Evolutionary conservation across 2,888 invertebrate species (phyloP), one percentile per base, ranked within the genome.

Genomic region (Mayetiola destructor): DNA sequence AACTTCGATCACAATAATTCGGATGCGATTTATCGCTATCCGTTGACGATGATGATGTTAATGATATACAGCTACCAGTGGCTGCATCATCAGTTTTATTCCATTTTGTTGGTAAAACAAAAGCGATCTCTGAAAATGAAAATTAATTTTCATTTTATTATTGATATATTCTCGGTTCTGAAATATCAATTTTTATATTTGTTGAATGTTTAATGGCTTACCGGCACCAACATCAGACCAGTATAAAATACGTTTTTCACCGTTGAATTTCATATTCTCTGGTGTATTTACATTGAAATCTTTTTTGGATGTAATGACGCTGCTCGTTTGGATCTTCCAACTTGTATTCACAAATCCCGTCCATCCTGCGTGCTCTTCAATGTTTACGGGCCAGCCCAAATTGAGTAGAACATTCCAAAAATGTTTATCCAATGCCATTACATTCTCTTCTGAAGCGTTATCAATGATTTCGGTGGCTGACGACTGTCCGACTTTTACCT

Each of bases 111-210:
- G 97, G 96, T 56, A 96, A 88, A 18, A 97, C 83, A 73, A 97
- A 95, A 2, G 95, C 93, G 57, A 97, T 83, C 76, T 99, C 97
- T n/a, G n/a, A n/a, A n/a, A n/a, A n/a, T n/a, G n/a, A n/a, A n/a
- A n/a, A n/a, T n/a, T n/a, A n/a, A n/a, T n/a, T n/a, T n/a, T n/a
- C n/a, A n/a, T n/a, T n/a, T n/a, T n/a, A n/a, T n/a, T n/a, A n/a
- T n/a, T n/a, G n/a, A n/a, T n/a, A n/a, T n/a, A n/a, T n/a, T n/a
- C n/a, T n/a, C n/a, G n/a, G n/a, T n/a, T n/a, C n/a, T n/a, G n/a
- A n/a, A n/a, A n/a, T n/a, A n/a, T n/a, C n/a, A n/a, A n/a, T n/a
- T n/a, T n/a, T n/a, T n/a, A n/a, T n/a, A n/a, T n/a, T n/a, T n/a
- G n/a, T n/a, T n/a, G n/a, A n/a, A n/a, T n/a, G n/a, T n/a, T n/a